Percentiles rank a stretch among this genome's conserved stretches.
Evolutionary conservation across 2,113 vertebrate species (phyloP).

Genomic region (Dicrurus megarhynchus): DNA sequence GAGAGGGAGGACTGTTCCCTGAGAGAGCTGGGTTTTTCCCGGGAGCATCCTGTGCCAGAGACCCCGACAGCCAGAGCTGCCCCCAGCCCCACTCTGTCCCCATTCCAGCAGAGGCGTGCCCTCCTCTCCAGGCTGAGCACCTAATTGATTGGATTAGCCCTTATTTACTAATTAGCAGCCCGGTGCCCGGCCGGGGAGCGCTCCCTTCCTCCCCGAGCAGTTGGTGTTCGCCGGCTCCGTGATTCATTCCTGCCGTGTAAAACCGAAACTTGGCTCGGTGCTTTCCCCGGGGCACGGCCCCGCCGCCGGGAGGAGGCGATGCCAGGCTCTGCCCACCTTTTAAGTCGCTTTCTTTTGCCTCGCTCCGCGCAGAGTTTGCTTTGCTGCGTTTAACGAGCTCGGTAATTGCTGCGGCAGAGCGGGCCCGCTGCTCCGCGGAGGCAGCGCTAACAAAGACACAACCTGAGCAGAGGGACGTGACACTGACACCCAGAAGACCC

Average conservation of each 20-base stretch:
- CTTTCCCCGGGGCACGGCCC: neutral
- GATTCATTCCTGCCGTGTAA: neutral
- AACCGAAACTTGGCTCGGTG: neutral
- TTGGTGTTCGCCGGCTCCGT: neutral
- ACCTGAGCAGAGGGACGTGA: neutral
- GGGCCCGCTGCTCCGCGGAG: neutral
- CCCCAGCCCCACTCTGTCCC: accelerated
- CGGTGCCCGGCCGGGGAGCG: neutral
- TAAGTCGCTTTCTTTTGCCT: neutral
- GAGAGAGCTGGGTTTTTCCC: too few relatives aligned
- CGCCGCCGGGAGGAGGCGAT: neutral
- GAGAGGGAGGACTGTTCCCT: neutral
- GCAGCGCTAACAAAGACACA: neutral
- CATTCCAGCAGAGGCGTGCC: neutral
- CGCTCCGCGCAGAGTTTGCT: accelerated
- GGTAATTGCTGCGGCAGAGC: neutral
- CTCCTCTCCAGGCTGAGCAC: neutral
- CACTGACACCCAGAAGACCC: too few relatives aligned
- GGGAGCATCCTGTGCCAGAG: neutral
- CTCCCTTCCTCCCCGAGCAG: neutral
- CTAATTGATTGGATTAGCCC: neutral
- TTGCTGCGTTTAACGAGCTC: neutral
- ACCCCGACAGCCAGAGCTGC: neutral
- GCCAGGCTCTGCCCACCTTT: neutral
- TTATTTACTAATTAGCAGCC: neutral